Base-by-base conservation (phyloP, 2,888 invertebrate genomes). In the Papilio elwesi region DNA sequence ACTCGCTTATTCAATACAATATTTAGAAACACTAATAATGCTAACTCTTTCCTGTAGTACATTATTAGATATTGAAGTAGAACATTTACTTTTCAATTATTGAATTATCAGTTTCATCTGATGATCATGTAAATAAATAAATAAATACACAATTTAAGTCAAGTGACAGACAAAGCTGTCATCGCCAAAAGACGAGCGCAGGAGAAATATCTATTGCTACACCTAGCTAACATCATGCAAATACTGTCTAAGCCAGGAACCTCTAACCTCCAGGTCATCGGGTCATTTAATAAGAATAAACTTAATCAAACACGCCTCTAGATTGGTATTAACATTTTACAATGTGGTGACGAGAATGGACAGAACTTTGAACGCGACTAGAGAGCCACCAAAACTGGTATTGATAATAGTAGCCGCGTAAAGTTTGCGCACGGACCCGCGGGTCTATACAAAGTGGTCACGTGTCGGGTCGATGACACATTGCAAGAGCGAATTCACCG, bases 401-500 rank as follows among this genome's bases (percentile, higher is more conserved):
- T 38, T 26, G 66, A 71, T 71, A 71, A 67, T 67, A 43, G 66
- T 52, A 43, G 8, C 16, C 43, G 57, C 13, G 49, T 11, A 6
- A 43, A 63, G 71, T 53, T 52, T 68, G 57, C 62, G 16, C 62
- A 36, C 16, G 2, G 26, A 49, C 65, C 16, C 62, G 13, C 43
- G 47, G 52, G 52, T 13, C 59, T 71, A 13, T 10, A 15, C 6
- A 57, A n/a, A 36, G 7, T 48, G 68, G 67, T 47, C 12, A 47
- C 5, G 11, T 59, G 26, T 16, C 36, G 64, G 68, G 68, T 72
- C 72, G 63, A 49, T 64, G 72, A 73, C 72, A 73, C 49, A n/a
- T 68, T 73, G 63, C 67, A 48, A 67, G 48, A 68, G 47, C 55
- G 47, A 49, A 70, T 70, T 38, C 52, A 70, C 13, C 11, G 12